Evolutionary conservation across 2,888 invertebrate genomes (phyloP).

Genomic region (Watsonalla cultraria): DNA sequence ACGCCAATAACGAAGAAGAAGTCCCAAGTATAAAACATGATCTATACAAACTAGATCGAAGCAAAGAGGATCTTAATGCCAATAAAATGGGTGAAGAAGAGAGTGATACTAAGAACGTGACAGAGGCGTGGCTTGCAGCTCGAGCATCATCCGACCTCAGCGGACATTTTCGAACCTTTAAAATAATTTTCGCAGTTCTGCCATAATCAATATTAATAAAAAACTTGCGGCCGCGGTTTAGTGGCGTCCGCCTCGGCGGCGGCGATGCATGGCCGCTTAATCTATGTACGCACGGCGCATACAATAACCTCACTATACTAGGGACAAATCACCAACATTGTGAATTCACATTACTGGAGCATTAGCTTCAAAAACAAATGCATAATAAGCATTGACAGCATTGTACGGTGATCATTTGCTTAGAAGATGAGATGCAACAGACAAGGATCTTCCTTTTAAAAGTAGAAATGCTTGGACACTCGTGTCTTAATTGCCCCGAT

Average conservation of each 20-base stretch:
- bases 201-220: slow-evolving; percentile 66
- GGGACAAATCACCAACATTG: too few species aligned
- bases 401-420: too few species aligned
- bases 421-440: too few species aligned
- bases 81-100: not conserved
- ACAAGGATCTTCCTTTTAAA: too few species aligned
- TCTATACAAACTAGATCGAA: not conserved
- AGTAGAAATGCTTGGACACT: too few species aligned
- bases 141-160: slow-evolving; percentile 53
- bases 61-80: not conserved
- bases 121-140: slow-evolving; percentile 20
- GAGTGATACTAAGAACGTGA: not conserved
- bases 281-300: slow-evolving; percentile 4
- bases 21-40: not conserved
- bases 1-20: not conserved
- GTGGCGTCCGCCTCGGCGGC: slow-evolving; percentile 62
- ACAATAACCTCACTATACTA: not conserved
- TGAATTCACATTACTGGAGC: too few species aligned
- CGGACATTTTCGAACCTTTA: slow-evolving; percentile 75
- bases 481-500: too few species aligned
- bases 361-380: too few species aligned
- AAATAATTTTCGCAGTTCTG: slow-evolving; percentile 64
- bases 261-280: slow-evolving; percentile 39
- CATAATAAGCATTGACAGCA: too few species aligned
- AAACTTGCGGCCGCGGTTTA: slow-evolving; percentile 68